Base-by-base conservation (phyloP, 2,113 vertebrate species). In the Oryzias woworae region DNA sequence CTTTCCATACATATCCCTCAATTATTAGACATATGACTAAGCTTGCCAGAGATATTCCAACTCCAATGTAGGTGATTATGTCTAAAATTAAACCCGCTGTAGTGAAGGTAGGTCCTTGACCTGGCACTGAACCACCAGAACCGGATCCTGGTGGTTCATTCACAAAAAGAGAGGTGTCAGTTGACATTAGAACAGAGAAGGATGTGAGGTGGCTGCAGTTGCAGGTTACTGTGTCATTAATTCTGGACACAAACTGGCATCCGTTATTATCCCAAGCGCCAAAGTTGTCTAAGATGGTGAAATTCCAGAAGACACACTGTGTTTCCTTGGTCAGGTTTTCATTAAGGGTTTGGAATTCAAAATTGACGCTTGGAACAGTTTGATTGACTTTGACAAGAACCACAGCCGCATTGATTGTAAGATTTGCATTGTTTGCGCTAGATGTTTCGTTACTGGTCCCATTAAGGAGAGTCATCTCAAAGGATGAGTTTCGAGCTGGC, bases 181-280 rank as follows among this genome's bases (percentile, higher is more conserved):
- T 65, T 4, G 95, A 90, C 95, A 96, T 94, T 1, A 97, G 79
- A 23, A 96, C 88, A 44, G 95, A 95, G 81, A 97, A 96, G 1
- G 95, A 93, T 4, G 94, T 95, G 52, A 94, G 85, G 45, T 91
- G 90, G 31, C 62, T 73, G 58, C 95, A 96, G n/a, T 1, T 23
- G n/a, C 95, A 97, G 14, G 69, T 85, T 16, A 90, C 87, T 0
- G 0, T 53, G n/a, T 75, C 15, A 14, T 53, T 50, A 15, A 0
- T 3, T 1, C 18, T 52, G 0, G 88, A 87, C 0, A 61, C 13
- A 0, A 80, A 60, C 0, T 2, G 0, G 61, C 95, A 96, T 0
- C 78, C 85, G 0, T 59, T 4, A 0, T 79, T 23, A 7, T 94
- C 93, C 95, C 95, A 95, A 0, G 51, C 75, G 0, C 78, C 82